Evolutionary conservation across 2,113 vertebrate species (phyloP), one percentile per base, ranked within the genome.

Genomic region (Seriola aureovittata): DNA sequence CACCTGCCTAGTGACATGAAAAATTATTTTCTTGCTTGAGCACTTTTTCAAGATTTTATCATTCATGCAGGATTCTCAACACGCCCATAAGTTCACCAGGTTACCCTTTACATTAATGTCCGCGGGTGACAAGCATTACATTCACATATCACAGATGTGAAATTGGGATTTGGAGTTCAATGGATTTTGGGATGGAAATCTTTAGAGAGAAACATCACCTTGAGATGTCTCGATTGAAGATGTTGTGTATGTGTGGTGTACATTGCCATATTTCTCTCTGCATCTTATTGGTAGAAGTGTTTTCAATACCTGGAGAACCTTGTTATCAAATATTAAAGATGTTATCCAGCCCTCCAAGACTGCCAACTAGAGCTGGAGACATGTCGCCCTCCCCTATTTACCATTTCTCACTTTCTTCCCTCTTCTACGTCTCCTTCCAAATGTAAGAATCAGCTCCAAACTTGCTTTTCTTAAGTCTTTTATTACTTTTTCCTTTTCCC

Each of bases 301-400:
- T 86, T 90, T 83, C 86, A 88, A 89, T 85, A 92, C 89, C 90
- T 82, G 70, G 72, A 88, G 88, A 92, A 89, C 74, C 86, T 88
- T 93, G 88, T 90, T 93, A 94, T 96, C 91, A 96, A 95, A 95
- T 96, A 96, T 96, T 95, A 93, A 95, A 94, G 92, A 93, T 94
- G 91, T 90, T 95, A 95, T 95, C 92, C 64, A 82, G 69, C 70
- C 86, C 75, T 82, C 70, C 77, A 91, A 86, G 90, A 91, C 86
- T 90, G 85, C 80, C 78, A 86, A 92, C 74, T 64, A 77, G 42
- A 88, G 71, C 67, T 10, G 7, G 65, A 75, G 73, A 90, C 75
- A 67, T 78, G 81, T 58, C 57, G 58, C 62, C 58, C 63, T 64
- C 55, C 40, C 38, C 46, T 62, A 65, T 59, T 81, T 75, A 81